phyloP scores from a whole-genome alignment of 2,888 invertebrate genomes.

The Tenthredo distinguenda region DNA sequence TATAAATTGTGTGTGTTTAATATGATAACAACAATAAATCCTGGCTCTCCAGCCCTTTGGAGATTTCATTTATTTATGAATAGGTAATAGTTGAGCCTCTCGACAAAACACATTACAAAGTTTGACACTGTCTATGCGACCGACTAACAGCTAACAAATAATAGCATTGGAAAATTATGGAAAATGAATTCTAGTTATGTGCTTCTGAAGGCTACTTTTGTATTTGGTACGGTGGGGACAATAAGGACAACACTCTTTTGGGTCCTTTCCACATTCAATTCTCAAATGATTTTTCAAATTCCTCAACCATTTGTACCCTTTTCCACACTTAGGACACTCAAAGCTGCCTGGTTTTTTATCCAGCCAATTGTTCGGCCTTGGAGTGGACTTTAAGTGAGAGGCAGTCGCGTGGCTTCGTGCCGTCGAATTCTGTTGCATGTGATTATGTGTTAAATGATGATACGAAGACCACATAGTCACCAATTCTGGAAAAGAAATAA shows the following conservation, averaged over 20 bases:
- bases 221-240: constrained; percentile 80
- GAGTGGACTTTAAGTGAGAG: background rate
- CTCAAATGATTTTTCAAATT: constrained; percentile 81
- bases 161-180: constrained; percentile 50
- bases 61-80: constrained; percentile 5
- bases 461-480: constrained; percentile 26
- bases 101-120: constrained; percentile 1
- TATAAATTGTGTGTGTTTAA: background rate
- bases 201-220: constrained; percentile 79
- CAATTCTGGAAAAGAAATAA: constrained; percentile 37
- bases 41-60: constrained; percentile 10
- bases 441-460: constrained; percentile 29
- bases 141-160: background rate
- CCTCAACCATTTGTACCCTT: constrained; percentile 81
- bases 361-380: constrained; percentile 46
- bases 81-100: background rate
- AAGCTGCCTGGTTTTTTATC: constrained; percentile 71
- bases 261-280: constrained; percentile 82
- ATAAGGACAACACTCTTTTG: constrained; percentile 80
- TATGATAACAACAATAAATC: background rate
- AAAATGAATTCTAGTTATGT: constrained; percentile 76
- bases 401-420: background rate
- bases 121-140: background rate
- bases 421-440: constrained; percentile 8
- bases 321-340: constrained; percentile 81